Base-by-base conservation (phyloP, 2,797 vertebrate species). In the Dendrocincla fuliginosa region DNA sequence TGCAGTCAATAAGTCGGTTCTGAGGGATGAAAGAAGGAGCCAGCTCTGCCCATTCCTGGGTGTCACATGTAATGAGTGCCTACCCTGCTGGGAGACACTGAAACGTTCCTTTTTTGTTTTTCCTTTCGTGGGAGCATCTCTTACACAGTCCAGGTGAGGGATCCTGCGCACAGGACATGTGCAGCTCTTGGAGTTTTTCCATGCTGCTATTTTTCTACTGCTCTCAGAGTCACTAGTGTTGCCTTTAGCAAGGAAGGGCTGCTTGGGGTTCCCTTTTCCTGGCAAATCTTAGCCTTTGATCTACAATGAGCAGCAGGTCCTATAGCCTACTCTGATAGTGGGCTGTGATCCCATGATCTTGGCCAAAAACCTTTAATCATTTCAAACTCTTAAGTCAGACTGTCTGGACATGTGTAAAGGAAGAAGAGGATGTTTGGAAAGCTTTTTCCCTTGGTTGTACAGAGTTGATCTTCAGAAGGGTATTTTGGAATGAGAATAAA, bases 141-240 rank as follows among this genome's bases (percentile, higher is more conserved):
- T 49, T 65, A 28, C 0, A 0, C 16, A 9, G 24, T 19, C 27
- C 24, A 33, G 28, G 1, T 0, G 2, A 49, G 57, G 32, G 15
- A 7, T 47, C 33, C 41, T 6, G 2, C 52, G 5, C 11, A 8
- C 9, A 11, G 74, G 8, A 8, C 15, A 14, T 25, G 7, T 0
- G 1, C 25, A 19, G 50, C 41, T 49, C 32, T 52, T 30, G 50
- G 50, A 30, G 50, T 18, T 52, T 52, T 52, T 30, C 28, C 50
- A 52, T 11, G 28, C 50, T 52, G 28, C 28, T 11, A 30, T 52
- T 52, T 52, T 52, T 18, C 28, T 18, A 7, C 50, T 52, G 50
- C 28, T 52, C 15, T 50, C 27, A 28, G 16, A 52, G 50, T 18
- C 50, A 30, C 50, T 17, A 12, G 28, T 52, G 28, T 30, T 52